Base-by-base conservation (phyloP, 2,113 vertebrate genomes). In the Atractosteus spatula region DNA sequence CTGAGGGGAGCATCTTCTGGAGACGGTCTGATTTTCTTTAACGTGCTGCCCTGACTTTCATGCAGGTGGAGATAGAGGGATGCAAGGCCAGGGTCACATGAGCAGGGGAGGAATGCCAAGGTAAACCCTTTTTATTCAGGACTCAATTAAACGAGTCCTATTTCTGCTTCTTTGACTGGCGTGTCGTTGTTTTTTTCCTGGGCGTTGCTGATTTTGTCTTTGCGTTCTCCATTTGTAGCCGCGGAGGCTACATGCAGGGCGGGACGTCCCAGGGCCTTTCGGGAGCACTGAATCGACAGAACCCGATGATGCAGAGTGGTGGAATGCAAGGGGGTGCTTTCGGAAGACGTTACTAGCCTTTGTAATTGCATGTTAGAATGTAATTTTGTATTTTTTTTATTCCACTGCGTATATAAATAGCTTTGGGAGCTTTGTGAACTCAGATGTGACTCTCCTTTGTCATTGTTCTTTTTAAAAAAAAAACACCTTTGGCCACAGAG, bases 41-140 rank as follows among this genome's bases (percentile, higher is more conserved):
- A 29, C 45, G 14, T 54, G 8, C 1, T 73, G 41, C 4, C 12
- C 55, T 3, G 3, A 3, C 71, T 14, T 43, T 41, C 3, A 77
- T 82, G 3, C 80, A 95, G 94, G 89, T 86, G 87, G 91, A 79
- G 96, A 96, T 63, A 89, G 95, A 65, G 89, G 86, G 3, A 79
- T 94, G 78, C 92, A 74, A 79, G 92, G 81, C 43, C 94, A 93
- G 70, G 90, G 92, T 76, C 94, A 94, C 44, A 89, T 95, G 44
- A 82, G 75, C 12, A 89, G 94, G 62, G 95, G 94, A 79, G 95
- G 92, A 77, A 89, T 95, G 71, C 79, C 91, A 0, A 91, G 94
- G 96, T 97, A 88, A 91, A 82, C 42, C 57, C 47, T 11, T 6
- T 4, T 13, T 29, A 29, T 29, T 29, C 17, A 29, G 17, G 17